Evolutionary conservation across 2,888 invertebrate genomes (phyloP), one percentile per base, ranked within the genome.

Genomic region (Dysmachus trigonus): DNA sequence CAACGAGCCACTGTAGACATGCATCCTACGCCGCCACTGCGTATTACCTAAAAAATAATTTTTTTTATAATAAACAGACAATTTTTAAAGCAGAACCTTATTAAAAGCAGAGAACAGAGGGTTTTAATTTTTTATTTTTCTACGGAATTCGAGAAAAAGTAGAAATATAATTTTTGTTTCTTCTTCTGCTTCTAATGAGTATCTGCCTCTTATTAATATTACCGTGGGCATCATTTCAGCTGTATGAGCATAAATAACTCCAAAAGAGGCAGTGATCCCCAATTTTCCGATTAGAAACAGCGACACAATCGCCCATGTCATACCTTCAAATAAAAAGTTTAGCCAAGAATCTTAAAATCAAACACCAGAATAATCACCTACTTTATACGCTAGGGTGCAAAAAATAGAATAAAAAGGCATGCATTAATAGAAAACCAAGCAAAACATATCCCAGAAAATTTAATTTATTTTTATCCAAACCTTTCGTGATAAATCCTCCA

Each of bases 221-320:
- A 92, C 91, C 74, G 92, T 92, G 74, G 92, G 92, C 90, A 92
- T 90, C 91, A 92, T 92, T 90, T 92, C 92, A 7, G 92, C 92
- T 6, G 91, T 92, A 88, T 95, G 94, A 1, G 95, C 94, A 88
- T 95, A 95, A 38, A 94, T 93, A 5, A 94, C 92, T 0, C 94
- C 93, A 90, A 95, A 95, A 0, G 95, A 93, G 2, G 94, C 93
- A 1, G 95, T 94, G 73, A 95, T 94, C 10, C 94, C 94, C 86
- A 95, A 90, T 90, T 95, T 95, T 83, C 95, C 95, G 73, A 94
- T 90, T 81, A 95, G 92, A 88, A 95, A 95, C 18, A 95, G 90
- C 0, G 92, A 89, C 2, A 94, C 93, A 35, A 94, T 92, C 0
- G 93, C 91, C 94, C 94, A 94, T 38, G 92, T 91, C 51, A 91